Base-by-base conservation (phyloP, 2,113 vertebrate species). In the Peucedramus taeniatus region DNA sequence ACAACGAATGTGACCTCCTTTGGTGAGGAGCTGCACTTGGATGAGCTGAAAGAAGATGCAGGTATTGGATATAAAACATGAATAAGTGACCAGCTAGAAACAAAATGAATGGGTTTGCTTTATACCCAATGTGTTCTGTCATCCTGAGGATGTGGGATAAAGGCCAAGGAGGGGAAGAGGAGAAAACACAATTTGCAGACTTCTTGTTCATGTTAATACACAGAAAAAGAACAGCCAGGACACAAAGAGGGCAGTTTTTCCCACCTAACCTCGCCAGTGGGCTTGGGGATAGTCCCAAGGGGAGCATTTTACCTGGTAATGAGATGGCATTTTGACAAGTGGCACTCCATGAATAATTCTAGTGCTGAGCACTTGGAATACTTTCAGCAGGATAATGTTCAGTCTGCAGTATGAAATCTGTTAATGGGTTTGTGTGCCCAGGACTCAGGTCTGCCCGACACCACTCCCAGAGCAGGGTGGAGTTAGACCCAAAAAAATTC, bases 11-110 rank as follows among this genome's bases (percentile, higher is more conserved):
- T 47, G 59, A 91, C 96, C 45, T 90, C 93, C 40, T 78, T 84
- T 56, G 96, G 84, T 2, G 94, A 98, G 89, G 97, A 97, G 27
- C 96, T 94, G 90, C 72, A 93, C 51, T 65, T 83, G 7, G 97
- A 98, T 35, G 53, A 95, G 68, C 90, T 78, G 30, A 63, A 87
- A 69, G 98, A 98, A 7, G 96, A 98, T n/a, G 40, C 97, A 98
- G 98, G 98, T 98, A 98, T 39, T 33, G 75, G 40, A 53, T 21
- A 45, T 26, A 53, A 64, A 33, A 65, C n/a, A 15, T 20, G 42
- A 80, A 21, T 80, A 64, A 87, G 56, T 77, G 77, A 72, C 54
- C 56, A 94, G 37, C 16, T 88, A 75, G 54, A 70, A 88, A 49
- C 6, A 90, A 94, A 85, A 53, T 4, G 0, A 49, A 44, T 42